A percentile compares a stretch with the other conserved stretches of the same genome.
These are phyloP conservation scores for Calcarius ornatus DNA, from an alignment of 2,113 vertebrate genomes.

Conservation along the genomic window DNA sequence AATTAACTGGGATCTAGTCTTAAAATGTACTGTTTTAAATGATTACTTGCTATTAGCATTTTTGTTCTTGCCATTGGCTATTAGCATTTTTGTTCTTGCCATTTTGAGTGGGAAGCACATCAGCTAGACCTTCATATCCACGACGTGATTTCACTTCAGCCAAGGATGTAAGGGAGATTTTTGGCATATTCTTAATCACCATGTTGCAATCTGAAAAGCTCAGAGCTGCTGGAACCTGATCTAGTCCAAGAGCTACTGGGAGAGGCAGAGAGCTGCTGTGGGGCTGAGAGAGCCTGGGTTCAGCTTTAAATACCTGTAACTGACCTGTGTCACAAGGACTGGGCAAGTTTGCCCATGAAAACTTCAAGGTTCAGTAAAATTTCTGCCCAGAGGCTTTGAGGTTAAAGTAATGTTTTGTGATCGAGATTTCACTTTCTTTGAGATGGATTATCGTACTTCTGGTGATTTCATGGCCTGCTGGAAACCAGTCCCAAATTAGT, in stretches of 20 bases:
- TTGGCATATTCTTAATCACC: background rate
- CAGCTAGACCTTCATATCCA: background rate
- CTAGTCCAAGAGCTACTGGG: background rate
- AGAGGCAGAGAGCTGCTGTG: background rate
- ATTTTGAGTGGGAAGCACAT: background rate
- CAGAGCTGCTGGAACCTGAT: background rate
- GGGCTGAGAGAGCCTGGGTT: background rate
- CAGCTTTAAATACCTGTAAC: background rate
- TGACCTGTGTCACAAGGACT: background rate
- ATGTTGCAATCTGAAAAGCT: background rate
- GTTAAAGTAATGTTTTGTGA: background rate
- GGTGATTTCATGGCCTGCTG: background rate
- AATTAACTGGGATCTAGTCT: conserved; percentile 28
- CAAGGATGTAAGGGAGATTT: background rate
- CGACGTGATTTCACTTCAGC: background rate
- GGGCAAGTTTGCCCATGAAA: background rate
- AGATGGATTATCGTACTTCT: background rate
- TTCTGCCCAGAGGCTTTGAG: background rate
- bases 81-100: background rate
- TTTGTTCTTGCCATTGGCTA: no score
- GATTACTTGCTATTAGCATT: background rate
- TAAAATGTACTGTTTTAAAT: conserved; percentile 25
- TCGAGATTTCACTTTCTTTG: background rate
- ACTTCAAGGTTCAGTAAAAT: background rate
- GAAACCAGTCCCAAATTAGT: background rate